Evolutionary conservation across 1,140 invertebrate genomes (phyloP), one percentile per base, ranked within the genome.

Genomic region (Drosophila busckii): DNA sequence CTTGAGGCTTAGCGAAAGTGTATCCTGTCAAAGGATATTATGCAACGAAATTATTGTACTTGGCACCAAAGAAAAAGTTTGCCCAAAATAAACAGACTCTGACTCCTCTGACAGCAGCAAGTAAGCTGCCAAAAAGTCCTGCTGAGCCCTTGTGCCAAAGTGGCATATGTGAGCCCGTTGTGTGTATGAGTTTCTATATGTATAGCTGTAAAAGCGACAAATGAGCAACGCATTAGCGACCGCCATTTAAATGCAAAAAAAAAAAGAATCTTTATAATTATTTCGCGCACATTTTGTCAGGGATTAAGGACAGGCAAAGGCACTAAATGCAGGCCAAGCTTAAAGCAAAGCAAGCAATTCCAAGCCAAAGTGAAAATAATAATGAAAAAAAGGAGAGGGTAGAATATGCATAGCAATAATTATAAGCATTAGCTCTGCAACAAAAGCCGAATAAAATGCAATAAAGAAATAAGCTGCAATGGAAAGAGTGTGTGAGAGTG

Each of bases 11-110:
- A 68, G 65, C 65, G 65, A 68, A 68, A 65, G 55, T 68, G 65
- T 68, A 68, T 68, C 65, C 65, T 68, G 65, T 65, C 65, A 68
- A 68, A 68, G 61, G 55, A 55, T 65, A 65, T 68, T 68, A 65
- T 65, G 65, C 61, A 61, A 50, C 55, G 44, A 65, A 68, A 61
- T 65, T 68, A 65, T 68, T 68, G 61, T 65, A 60, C 41, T 68
- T 65, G 62, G 44, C 61, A 64, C 54, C 60, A 60, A 64, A 65
- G 46, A 65, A 68, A 55, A 68, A 59, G 25, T 46, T 63, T 52
- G 54, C 48, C 46, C n/a, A 23, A 63, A 41, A 67, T 45, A 62
- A 54, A 55, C 32, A 54, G 22, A 53, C 34, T 6, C 40, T 50
- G n/a, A n/a, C n/a, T n/a, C n/a, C 22, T 28, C 8, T 22, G 6